Evolutionary conservation across 2,113 vertebrate genomes (phyloP), one percentile per base, ranked within the genome.

Genomic region (Beaufortia kweichowensis): DNA sequence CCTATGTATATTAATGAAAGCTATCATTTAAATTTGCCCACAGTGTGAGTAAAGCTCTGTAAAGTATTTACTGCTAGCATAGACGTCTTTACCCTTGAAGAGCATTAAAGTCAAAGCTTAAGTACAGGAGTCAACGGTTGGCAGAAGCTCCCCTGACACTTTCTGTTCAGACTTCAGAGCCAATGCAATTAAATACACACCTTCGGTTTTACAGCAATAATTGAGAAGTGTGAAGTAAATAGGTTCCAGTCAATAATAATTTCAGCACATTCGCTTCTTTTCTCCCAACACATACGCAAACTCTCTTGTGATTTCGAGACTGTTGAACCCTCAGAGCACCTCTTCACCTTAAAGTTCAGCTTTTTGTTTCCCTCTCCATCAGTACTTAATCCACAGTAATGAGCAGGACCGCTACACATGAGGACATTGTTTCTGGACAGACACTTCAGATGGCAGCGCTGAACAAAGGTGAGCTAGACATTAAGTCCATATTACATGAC

Each of bases 371-470:
- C 19, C 46, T 68, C 43, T 21, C 10, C 65, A 53, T 91, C 88
- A 85, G 39, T 86, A 87, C 90, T 91, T 94, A 95, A 95, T 94
- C 93, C 92, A 88, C 87, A 89, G 90, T 94, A 94, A 95, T 93
- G 48, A 78, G 94, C 93, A 91, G 86, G 85, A 86, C 4, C 17
- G 28, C 14, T 46, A 2, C 12, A 31, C 46, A 66, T 21, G 4
- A 21, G 43, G 48, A n/a, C 7, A 21, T 7, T 21, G 21, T 23
- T 39, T 64, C 61, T 24, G 10, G 50, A 50, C 31, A 72, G 70
- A 41, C 14, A 48, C 6, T 53, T 15, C 64, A 31, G 17, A 24
- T 31, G 46, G 43, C 43, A 21, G 65, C 21, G n/a, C 10, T 50
- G 21, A 31, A 14, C 10, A 31, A n/a, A 21, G 26, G 28, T 21